These are phyloP conservation scores for Bhutanitis thaidina DNA, from an alignment of 2,888 invertebrate genomes.

Conservation along the genomic window DNA sequence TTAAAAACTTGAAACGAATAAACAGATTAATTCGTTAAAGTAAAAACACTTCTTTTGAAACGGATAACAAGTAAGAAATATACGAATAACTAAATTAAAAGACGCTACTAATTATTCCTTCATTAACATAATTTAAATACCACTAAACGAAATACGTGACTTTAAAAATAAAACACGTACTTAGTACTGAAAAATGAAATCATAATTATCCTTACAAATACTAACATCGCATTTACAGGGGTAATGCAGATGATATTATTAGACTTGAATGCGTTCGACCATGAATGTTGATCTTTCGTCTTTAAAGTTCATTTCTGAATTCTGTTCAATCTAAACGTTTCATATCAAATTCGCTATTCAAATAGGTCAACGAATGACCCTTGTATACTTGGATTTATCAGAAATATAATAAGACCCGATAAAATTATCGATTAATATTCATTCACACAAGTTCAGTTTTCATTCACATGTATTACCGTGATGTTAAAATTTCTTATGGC, in stretches of 20 bases:
- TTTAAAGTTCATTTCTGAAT: neutral
- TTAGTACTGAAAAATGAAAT: no score
- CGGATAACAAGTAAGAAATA: no score
- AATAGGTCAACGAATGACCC: neutral
- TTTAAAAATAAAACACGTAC: no score
- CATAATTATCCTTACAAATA: neutral
- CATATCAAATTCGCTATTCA: neutral
- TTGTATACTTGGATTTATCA: neutral
- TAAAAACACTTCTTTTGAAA: no score
- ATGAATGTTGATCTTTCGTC: neutral
- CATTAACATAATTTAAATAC: no score
- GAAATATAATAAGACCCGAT: no score
- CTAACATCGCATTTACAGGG: neutral
- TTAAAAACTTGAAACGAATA: no score
- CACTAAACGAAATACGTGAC: no score
- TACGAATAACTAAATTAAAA: no score
- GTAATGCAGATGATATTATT: neutral
- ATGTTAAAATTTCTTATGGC: conserved; percentile 15
- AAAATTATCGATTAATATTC: neutral
- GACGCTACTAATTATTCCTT: no score
- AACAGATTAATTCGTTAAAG: no score
- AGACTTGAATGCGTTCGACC: neutral
- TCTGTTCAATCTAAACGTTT: neutral
- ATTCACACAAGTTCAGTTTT: neutral
- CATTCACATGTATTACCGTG: neutral